These are phyloP conservation scores for Emydura subglobosa DNA, from an alignment of 2,113 vertebrate genomes.

Conservation along the genomic window DNA sequence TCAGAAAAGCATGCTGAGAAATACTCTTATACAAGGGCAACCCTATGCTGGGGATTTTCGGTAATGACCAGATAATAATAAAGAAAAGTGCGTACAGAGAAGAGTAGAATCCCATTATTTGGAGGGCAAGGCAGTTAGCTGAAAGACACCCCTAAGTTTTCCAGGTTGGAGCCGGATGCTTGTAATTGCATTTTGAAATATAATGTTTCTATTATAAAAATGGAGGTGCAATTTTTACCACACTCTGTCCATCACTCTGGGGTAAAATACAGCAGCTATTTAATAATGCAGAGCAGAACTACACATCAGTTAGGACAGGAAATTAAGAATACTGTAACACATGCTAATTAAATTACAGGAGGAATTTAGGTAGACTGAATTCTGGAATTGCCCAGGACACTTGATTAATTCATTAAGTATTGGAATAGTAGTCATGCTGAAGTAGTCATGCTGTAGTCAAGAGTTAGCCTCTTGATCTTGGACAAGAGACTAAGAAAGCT, in stretches of 20 bases:
- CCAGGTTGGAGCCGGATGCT: conserved; percentile 18
- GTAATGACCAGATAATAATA: neutral
- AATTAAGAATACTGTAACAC: neutral
- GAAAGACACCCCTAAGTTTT: conserved; percentile 36
- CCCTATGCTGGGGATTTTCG: neutral
- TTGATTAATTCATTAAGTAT: neutral
- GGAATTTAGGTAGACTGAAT: neutral
- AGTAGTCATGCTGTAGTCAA: neutral
- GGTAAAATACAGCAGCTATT: neutral
- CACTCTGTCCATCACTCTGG: neutral
- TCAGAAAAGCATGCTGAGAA: neutral
- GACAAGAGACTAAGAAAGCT: neutral
- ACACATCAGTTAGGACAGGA: neutral
- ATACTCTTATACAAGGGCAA: conserved; percentile 13
- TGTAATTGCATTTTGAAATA: conserved; percentile 36
- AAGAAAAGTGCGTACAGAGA: conserved; percentile 31
- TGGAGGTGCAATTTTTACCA: neutral
- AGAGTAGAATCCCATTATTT: conserved; percentile 12
- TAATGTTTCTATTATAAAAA: conserved; percentile 11
- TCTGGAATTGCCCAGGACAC: neutral
- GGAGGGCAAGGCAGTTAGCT: conserved; percentile 15
- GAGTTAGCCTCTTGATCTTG: neutral
- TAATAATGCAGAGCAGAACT: neutral
- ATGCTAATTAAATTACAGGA: neutral
- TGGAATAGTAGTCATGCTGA: neutral